Percentiles rank a stretch among this genome's conserved stretches.
Conservation (phyloP, 2,113 vertebrate genomes). For the Carlito syrichta region DNA sequence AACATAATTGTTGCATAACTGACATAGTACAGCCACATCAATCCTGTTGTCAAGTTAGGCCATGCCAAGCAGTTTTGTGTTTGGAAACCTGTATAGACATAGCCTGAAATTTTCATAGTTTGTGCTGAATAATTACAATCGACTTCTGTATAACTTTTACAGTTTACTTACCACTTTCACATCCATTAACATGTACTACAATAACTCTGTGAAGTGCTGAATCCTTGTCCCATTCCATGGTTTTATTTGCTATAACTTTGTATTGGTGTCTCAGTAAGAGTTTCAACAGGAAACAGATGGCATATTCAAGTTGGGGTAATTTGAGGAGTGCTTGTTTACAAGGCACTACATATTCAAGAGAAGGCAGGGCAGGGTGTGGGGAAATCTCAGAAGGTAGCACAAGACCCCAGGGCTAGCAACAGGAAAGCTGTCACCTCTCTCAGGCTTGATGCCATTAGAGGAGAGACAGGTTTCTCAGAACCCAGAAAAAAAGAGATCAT, state of each 20-base stretch:
- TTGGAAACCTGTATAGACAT: not conserved
- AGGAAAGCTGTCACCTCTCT: not conserved
- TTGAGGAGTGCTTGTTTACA: not conserved
- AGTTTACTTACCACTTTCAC: not conserved
- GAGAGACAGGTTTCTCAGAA: not conserved
- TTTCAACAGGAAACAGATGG: not conserved
- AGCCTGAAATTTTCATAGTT: not conserved
- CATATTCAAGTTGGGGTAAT: not conserved
- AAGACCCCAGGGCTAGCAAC: not conserved
- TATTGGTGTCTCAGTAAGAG: not conserved
- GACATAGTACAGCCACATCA: not conserved
- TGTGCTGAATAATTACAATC: not conserved
- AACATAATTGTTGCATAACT: not conserved
- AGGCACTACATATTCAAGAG: not conserved
- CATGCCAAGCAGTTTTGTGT: not conserved
- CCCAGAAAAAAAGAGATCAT: not conserved
- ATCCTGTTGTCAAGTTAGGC: not conserved
- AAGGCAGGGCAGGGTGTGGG: not conserved
- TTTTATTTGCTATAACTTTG: not conserved
- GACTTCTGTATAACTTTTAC: not conserved
- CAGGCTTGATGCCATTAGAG: not conserved
- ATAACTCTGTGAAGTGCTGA: not conserved
- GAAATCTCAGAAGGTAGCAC: not conserved
- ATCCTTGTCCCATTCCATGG: not conserved
- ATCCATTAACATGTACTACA: not conserved